Percentiles rank a stretch among this genome's conserved stretches.
Evolutionary conservation across 2,113 vertebrate genomes (phyloP).

Genomic region (Oxyruncus cristatus): DNA sequence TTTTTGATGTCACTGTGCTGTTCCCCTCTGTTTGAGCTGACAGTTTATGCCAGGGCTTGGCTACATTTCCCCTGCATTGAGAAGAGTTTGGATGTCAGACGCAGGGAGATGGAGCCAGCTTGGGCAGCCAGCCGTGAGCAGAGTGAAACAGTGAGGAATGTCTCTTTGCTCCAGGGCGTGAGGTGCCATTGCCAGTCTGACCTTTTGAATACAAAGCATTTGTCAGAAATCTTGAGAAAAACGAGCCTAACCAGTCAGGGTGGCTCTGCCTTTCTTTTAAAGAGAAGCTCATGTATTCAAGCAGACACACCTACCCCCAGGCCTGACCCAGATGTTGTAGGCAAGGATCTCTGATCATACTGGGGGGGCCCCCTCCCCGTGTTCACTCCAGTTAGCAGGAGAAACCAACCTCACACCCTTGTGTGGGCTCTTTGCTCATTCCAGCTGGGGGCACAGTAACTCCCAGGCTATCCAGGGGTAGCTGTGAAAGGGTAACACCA

Average conservation of each 20-base stretch:
- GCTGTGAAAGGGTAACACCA: background rate
- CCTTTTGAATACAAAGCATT: slow-evolving; percentile 75
- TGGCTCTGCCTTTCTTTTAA: background rate
- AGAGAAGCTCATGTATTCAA: background rate
- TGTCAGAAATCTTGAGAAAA: slow-evolving; percentile 66
- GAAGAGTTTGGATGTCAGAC: slow-evolving; percentile 58
- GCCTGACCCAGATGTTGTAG: background rate
- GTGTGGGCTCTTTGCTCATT: background rate
- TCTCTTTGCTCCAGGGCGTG: background rate
- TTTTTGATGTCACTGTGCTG: slow-evolving; percentile 31
- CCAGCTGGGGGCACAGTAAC: background rate
- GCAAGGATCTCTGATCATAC: background rate
- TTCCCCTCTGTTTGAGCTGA: slow-evolving; percentile 59
- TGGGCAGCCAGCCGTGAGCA: slow-evolving; percentile 67
- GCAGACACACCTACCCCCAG: slow-evolving; percentile 6
- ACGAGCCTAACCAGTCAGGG: slow-evolving; percentile 18
- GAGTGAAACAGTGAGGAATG: slow-evolving; percentile 13
- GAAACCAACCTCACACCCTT: background rate
- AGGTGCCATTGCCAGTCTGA: slow-evolving; percentile 52
- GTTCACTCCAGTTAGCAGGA: background rate
- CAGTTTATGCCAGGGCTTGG: slow-evolving; percentile 48
- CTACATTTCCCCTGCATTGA: background rate
- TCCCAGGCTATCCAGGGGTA: background rate
- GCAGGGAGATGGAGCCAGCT: slow-evolving; percentile 50
- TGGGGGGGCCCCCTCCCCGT: background rate